phyloP scores from a whole-genome alignment of 2,113 vertebrate genomes.

The Acrocephalus kingi region DNA sequence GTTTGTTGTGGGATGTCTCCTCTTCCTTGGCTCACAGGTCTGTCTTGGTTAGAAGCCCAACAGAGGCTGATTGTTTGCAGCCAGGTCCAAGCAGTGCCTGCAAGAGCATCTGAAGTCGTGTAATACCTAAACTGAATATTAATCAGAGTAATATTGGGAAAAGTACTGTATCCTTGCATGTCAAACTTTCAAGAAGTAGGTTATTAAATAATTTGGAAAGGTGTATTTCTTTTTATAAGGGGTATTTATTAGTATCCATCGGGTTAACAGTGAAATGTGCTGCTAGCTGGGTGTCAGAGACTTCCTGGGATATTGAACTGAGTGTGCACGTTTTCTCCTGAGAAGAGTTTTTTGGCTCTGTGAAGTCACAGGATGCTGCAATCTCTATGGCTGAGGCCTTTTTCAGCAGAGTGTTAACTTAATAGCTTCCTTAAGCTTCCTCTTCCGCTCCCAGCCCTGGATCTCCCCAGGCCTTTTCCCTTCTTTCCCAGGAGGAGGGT shows the following conservation, averaged over 20 bases:
- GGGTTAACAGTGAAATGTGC: neutral
- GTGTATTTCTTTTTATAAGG: neutral
- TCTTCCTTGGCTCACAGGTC: neutral
- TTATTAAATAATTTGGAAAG: neutral
- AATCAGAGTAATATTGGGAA: neutral
- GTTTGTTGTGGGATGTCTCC: neutral
- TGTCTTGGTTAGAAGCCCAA: neutral
- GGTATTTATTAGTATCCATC: neutral
- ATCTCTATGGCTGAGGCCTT: neutral
- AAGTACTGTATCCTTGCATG: neutral
- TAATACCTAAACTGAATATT: neutral
- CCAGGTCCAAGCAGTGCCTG: neutral
- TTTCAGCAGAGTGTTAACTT: neutral
- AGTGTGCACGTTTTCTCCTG: neutral
- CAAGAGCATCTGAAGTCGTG: neutral
- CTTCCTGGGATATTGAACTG: neutral
- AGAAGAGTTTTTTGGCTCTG: neutral
- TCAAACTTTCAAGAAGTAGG: neutral
- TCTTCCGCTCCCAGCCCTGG: neutral
- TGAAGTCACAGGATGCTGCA: neutral
- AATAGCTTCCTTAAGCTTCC: neutral
- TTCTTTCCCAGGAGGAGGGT: neutral
- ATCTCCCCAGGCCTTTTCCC: neutral
- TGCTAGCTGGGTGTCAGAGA: neutral
- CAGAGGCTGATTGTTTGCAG: neutral